Conservation (phyloP, 37 sponge, comb jelly and placozoan species). For the Ephydatia muelleri region DNA sequence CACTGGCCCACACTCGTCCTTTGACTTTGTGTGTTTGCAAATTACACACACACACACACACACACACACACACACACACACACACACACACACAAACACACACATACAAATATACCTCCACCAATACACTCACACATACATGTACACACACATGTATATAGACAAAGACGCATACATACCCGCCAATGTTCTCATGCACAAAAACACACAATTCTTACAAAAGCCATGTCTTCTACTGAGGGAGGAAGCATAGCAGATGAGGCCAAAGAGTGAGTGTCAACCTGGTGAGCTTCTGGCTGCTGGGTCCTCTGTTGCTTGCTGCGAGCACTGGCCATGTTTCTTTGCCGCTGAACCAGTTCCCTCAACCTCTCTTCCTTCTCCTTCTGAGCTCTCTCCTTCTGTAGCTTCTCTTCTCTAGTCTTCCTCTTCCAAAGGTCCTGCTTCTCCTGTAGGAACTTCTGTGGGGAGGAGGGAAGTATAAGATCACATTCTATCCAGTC, state of each 20-base stretch:
- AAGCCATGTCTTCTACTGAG: not conserved
- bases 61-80: not conserved
- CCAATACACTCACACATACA: not conserved
- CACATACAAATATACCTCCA: not conserved
- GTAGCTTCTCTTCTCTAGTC: slow-evolving; percentile 11
- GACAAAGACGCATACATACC: not conserved
- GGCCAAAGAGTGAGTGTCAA: slow-evolving; percentile 11
- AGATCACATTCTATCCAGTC: not conserved
- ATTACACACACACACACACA: not conserved
- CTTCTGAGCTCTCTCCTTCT: slow-evolving; percentile 9
- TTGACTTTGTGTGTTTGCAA: too few species aligned
- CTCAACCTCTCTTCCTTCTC: slow-evolving; percentile 36
- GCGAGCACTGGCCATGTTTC: slow-evolving; percentile 18
- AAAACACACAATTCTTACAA: not conserved
- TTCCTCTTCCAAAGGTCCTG: slow-evolving; percentile 47
- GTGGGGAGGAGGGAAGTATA: not conserved
- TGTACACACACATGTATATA: not conserved
- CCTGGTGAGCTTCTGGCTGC: too few species aligned
- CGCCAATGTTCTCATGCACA: not conserved
- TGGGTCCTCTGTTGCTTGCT: slow-evolving; percentile 15
- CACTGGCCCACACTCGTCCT: not conserved
- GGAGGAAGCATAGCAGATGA: not conserved
- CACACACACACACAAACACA: not conserved
- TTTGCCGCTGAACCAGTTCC: slow-evolving; percentile 30
- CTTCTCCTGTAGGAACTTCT: slow-evolving; percentile 35